Percentiles rank a stretch among this genome's conserved stretches.
These are phyloP conservation scores for Peromyscus californicus DNA, from an alignment of 2,113 vertebrate species.

Conservation along the genomic window DNA sequence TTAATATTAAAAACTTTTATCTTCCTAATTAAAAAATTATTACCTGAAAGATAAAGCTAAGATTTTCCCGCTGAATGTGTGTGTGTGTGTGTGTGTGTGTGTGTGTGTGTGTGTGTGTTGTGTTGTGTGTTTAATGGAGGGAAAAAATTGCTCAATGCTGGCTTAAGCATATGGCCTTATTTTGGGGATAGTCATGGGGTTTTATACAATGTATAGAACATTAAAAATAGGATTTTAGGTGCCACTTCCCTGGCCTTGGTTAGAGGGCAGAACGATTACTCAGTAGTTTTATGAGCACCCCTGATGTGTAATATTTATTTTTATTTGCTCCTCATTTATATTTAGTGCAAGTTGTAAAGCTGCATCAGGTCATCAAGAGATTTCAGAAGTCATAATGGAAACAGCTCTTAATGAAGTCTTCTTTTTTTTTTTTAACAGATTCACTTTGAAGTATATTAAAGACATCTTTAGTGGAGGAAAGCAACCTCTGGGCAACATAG, in stretches of 20 bases:
- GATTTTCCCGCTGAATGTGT: neutral
- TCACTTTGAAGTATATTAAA: slow-evolving; percentile 72
- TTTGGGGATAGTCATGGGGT: slow-evolving; percentile 33
- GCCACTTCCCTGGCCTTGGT: slow-evolving; percentile 46
- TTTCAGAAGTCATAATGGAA: slow-evolving; percentile 68
- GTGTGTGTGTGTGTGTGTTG: neutral
- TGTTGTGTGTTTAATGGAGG: slow-evolving; percentile 30
- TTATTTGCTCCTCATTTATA: slow-evolving; percentile 80
- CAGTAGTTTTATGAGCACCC: slow-evolving; percentile 72
- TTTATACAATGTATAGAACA: slow-evolving; percentile 57
- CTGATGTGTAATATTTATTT: slow-evolving; percentile 79
- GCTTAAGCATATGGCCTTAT: slow-evolving; percentile 57
- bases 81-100: neutral
- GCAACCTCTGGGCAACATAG: slow-evolving; percentile 34
- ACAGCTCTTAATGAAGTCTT: slow-evolving; percentile 58
- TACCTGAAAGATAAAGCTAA: slow-evolving; percentile 43
- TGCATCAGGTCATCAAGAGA: slow-evolving; percentile 65
- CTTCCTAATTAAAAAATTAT: slow-evolving; percentile 47
- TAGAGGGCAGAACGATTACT: slow-evolving; percentile 67
- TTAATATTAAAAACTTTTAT: slow-evolving; percentile 62
- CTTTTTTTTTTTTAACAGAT: neutral
- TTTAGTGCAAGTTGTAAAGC: slow-evolving; percentile 77
- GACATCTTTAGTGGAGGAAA: slow-evolving; percentile 23
- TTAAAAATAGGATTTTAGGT: slow-evolving; percentile 69
- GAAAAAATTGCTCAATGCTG: slow-evolving; percentile 54